phyloP scores from a whole-genome alignment of 2,797 vertebrate genomes.

The Crypturellus tataupa region DNA sequence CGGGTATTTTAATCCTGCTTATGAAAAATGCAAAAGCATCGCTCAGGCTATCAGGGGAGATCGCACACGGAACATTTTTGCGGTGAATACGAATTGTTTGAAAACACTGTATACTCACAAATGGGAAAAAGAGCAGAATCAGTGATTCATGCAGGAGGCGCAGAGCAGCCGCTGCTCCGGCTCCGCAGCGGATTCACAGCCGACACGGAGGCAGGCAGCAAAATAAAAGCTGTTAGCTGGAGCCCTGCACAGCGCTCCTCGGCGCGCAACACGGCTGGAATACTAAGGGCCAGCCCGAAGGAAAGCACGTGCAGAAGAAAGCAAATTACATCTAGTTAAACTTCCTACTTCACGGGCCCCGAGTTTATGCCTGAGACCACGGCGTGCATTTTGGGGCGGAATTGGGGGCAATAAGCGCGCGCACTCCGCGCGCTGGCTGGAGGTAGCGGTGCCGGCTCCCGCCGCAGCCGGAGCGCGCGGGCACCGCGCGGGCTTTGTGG shows the following conservation, averaged over 20 bases:
- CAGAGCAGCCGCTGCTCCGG: not conserved
- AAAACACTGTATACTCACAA: conserved; percentile 27
- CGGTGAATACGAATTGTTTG: conserved; percentile 61
- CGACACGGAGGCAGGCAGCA: not conserved
- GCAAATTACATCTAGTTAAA: not conserved
- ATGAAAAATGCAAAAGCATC: conserved; percentile 71
- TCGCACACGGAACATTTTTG: conserved; percentile 38
- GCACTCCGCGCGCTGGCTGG: no score
- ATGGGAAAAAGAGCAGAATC: conserved; percentile 20
- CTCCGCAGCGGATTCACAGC: not conserved
- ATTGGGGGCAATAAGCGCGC: accelerated
- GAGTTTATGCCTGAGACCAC: accelerated
- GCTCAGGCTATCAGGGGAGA: conserved; percentile 48
- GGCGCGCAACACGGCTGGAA: not conserved
- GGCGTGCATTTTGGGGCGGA: accelerated
- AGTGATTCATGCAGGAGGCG: not conserved
- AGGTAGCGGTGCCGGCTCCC: no score
- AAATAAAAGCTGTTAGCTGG: conserved; percentile 37
- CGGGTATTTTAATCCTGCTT: conserved; percentile 75
- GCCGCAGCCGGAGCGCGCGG: not conserved
- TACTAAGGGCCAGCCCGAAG: not conserved
- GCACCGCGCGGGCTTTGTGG: not conserved
- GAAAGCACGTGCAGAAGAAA: not conserved
- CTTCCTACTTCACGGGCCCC: not conserved
- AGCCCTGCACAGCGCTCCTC: not conserved